Base-by-base conservation (phyloP, 2,797 vertebrate species). In the Pseudochromis fuscus region DNA sequence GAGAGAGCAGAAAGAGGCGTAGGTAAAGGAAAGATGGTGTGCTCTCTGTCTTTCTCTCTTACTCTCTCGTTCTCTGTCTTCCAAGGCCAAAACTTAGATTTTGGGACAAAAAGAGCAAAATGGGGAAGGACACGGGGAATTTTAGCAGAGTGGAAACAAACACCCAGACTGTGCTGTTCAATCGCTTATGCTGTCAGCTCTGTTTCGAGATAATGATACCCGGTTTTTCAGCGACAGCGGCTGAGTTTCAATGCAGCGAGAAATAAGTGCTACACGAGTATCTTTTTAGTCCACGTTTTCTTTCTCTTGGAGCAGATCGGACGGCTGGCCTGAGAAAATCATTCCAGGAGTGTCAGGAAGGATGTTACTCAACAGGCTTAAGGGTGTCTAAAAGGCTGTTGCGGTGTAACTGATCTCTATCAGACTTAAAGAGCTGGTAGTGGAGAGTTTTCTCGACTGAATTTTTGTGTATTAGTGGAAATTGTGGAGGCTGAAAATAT, bases 1-100 rank as follows among this genome's bases (percentile, higher is more conserved):
- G 79, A 84, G 82, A 73, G 79, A 86, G 77, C 73, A 79, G 80
- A 83, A 77, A 80, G 80, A 84, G 79, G 65, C 30, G 52, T 77
- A 77, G 75, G 76, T 65, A 57, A 79, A 76, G 67, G 81, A 81
- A 84, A 85, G 78, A 78, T 67, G 77, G 68, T 63, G 63, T 38
- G 1, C 67, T 65, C 51, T 58, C 30, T 16, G 13, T 13, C 16
- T 16, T 38, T 16, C 35, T 38, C 35, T 53, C 16, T 55, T 38
- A 40, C 53, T 73, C 52, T 50, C 42, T 24, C 27, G 33, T 49
- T 56, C 48, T 64, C 33, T 61, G 51, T 60, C 51, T 63, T 25
- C 19, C 2, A 25, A n/a, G 71, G 51, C 75, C 70, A 73, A 63
- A 79, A 75, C 64, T 75, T 27, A n/a, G 63, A 72, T 82, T 87